Conservation (phyloP, 2,797 vertebrate species). For the Amazonetta brasiliensis region DNA sequence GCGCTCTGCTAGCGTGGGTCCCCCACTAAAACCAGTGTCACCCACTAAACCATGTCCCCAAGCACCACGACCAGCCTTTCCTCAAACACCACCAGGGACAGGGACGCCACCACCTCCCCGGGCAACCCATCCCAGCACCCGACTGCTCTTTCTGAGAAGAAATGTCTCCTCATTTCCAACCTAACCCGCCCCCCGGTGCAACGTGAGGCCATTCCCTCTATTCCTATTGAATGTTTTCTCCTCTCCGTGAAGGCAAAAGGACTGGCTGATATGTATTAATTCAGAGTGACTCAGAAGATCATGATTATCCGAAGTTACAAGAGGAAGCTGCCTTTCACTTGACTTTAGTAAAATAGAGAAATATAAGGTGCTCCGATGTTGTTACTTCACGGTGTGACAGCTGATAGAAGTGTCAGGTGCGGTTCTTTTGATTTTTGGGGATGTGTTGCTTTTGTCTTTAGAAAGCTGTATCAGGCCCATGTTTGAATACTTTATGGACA, state of each 20-base stretch:
- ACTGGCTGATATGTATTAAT: neutral
- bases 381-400: neutral
- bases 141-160: no score
- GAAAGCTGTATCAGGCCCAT: neutral
- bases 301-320: neutral
- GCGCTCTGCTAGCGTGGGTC: rapidly evolving
- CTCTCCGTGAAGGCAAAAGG: neutral
- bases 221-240: neutral
- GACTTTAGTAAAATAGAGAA: neutral
- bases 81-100: no score
- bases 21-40: neutral
- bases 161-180: no score
- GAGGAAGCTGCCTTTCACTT: neutral
- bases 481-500: neutral
- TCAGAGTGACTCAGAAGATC: neutral
- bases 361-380: neutral
- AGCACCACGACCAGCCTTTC: no score
- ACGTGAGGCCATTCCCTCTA: no score
- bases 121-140: no score
- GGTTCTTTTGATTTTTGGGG: neutral
- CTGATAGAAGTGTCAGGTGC: neutral
- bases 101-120: no score
- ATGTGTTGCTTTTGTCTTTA: neutral
- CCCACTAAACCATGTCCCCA: no score
- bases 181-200: no score